These are phyloP conservation scores for Philhelius pedissequus DNA, from an alignment of 2,888 invertebrate genomes.

Conservation along the genomic window DNA sequence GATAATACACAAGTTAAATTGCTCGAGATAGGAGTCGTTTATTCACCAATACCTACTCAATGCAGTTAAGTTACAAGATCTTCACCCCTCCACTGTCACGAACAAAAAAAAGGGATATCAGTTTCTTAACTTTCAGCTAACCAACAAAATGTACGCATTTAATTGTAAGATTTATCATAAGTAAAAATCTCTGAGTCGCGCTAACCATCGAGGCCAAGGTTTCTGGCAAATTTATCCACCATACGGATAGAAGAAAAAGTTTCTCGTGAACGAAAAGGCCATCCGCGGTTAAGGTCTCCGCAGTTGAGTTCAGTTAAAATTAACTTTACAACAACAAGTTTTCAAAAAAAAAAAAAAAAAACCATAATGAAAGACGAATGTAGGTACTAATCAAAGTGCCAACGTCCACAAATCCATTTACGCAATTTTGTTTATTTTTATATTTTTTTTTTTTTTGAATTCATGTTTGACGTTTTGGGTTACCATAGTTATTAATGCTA, in stretches of 20 bases:
- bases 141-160: neutral
- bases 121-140: neutral
- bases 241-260: constrained; percentile 16
- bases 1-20: no score
- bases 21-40: no score
- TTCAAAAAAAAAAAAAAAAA: neutral
- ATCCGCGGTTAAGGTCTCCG: constrained; percentile 57
- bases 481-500: constrained; percentile 24
- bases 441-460: neutral
- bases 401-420: constrained; percentile 31
- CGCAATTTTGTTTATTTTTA: neutral
- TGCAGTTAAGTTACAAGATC: neutral
- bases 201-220: constrained; percentile 63
- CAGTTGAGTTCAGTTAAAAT: constrained; percentile 18
- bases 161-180: neutral
- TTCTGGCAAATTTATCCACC: constrained; percentile 45
- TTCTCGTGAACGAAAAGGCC: constrained; percentile 38
- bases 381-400: constrained; percentile 27
- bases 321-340: neutral
- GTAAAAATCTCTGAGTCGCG: neutral
- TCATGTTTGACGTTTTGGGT: constrained; percentile 34
- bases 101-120: neutral
- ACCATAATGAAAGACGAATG: constrained; percentile 4
- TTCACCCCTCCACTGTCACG: neutral
- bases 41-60: no score